Evolutionary conservation across 1,140 invertebrate genomes (phyloP), one percentile per base, ranked within the genome.

Genomic region (Papilio dardanus): DNA sequence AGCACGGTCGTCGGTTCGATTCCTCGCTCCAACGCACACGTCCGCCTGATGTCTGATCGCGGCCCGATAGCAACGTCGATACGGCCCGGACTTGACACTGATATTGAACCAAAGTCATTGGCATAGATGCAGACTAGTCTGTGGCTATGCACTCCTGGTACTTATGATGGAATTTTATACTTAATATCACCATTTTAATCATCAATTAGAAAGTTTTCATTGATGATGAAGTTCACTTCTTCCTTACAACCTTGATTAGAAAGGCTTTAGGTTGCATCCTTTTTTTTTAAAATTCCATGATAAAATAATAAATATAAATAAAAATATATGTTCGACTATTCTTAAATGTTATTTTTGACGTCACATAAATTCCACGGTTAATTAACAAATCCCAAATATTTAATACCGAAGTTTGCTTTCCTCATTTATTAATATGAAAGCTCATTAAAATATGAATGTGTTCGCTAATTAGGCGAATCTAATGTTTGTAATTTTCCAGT

Each of bases 71-170:
- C 54, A 24, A 74, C 75, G 68, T 75, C 76, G 76, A 75, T 78
- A 75, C 54, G n/a, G 78, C 75, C 37, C 78, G 76, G 79, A 81
- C 83, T 81, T 82, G 79, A 79, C 76, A 79, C 78, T 81, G 79
- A 78, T 78, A 62, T 40, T 74, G 30, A 73, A 37, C 69, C 62
- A 74, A 77, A 77, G 74, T 76, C 71, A 54, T 69, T 37, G 50
- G 54, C 65, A 67, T 33, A 69, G 42, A 46, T 40, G 7, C 35
- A 31, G 19, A 67, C 35, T 19, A 30, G 24, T 14, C 54, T 50
- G n/a, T 19, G 46, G 19, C 46, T 28, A 62, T 28, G 54, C 28
- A 62, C 54, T 62, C 54, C 54, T 62, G 12, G 54, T 62, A 54
- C 19, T 1, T 24, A 12, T 24, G 8, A 62, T n/a, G 42, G 2